phyloP scores from a whole-genome alignment of 1,140 invertebrate genomes.

The Diuraphis noxia region DNA sequence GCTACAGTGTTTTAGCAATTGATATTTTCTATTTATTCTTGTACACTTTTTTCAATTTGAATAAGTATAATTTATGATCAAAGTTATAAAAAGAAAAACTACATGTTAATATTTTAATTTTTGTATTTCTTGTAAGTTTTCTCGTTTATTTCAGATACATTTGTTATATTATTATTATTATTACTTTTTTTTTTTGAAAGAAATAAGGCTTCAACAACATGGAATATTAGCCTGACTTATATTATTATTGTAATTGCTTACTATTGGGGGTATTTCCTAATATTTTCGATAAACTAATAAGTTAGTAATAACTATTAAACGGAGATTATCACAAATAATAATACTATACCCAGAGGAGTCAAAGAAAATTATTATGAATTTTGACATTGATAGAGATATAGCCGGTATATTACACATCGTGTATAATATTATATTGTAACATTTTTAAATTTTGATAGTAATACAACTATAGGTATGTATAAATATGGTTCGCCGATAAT shows the following conservation, averaged over 20 bases:
- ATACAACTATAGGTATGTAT: not conserved
- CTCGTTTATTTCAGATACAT: not conserved
- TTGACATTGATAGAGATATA: not conserved
- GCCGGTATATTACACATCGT: not conserved
- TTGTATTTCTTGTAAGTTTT: not conserved
- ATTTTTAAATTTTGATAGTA: not conserved
- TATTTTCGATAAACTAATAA: not conserved
- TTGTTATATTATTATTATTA: not conserved
- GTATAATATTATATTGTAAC: not conserved
- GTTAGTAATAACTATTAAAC: too few species aligned
- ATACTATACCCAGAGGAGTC: not conserved
- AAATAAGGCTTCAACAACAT: too few species aligned
- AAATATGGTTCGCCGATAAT: not conserved
- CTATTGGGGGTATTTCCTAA: not conserved
- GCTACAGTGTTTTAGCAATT: not conserved
- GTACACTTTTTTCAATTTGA: not conserved
- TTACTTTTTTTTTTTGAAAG: too few species aligned
- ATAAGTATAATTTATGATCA: not conserved
- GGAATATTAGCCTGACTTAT: too few species aligned
- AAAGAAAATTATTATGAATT: not conserved
- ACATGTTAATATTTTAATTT: not conserved
- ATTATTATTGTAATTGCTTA: not conserved
- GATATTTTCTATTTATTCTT: not conserved
- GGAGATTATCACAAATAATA: not conserved
- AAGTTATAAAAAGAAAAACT: not conserved